Evolutionary conservation across 2,113 vertebrate species (phyloP), one percentile per base, ranked within the genome.

Genomic region (Regulus satrapa): DNA sequence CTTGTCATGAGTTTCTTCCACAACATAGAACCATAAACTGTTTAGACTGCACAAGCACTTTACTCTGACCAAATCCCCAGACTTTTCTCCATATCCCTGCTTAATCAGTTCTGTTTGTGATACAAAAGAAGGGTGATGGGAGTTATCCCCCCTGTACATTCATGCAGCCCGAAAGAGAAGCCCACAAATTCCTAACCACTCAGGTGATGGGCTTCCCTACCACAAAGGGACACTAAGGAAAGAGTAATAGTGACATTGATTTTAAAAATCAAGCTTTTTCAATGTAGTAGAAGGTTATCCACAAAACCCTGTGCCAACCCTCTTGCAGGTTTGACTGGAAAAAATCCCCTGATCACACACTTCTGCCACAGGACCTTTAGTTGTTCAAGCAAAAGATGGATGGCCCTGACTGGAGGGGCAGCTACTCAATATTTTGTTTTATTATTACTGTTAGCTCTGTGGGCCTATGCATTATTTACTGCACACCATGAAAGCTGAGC

Each of bases 381-480:
- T 36, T 89, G 29, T 34, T 92, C 4, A 3, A 43, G 40, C 40
- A 52, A 19, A 63, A 92, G 77, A 87, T 31, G 56, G 80, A 92
- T 63, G 28, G 68, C 12, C 36, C 52, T 75, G 52, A n/a, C n/a
- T n/a, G 54, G 40, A 69, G 7, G 31, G 61, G 75, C 89, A 94
- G 78, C 85, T 55, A 36, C 40, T 83, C 78, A 66, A 51, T 88
- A 89, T 68, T 87, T 87, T 76, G 78, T 19, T 95, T 94, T 94
- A 94, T 85, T 81, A 45, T 48, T 6, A 52, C 77, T 54, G 13
- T 72, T 62, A 41, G 48, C 45, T 63, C 51, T 1, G 0, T 49
- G 40, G 36, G 73, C 77, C 69, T 29, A 73, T 94, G 62, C 71
- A 95, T 96, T 91, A 95, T 96, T 95, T 71, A 91, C 77, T 24